Percentiles rank a stretch among this genome's conserved stretches.
phyloP scores from a whole-genome alignment of 2,113 vertebrate genomes.

The Elachura formosa region DNA sequence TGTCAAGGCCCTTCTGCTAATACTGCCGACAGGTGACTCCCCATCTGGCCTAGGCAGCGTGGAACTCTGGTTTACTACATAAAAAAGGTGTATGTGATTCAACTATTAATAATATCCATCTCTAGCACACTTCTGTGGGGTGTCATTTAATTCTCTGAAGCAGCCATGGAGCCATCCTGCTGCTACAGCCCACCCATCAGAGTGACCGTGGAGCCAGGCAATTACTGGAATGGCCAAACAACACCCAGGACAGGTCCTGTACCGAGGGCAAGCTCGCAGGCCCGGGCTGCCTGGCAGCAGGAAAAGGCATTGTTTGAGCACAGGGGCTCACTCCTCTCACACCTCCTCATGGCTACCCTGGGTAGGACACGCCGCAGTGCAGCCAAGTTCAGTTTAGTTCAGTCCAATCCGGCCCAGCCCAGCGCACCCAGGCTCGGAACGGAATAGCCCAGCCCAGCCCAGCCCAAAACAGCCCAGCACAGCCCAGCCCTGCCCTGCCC shows the following conservation, averaged over 20 bases:
- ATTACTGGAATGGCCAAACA: background rate
- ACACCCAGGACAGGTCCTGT: background rate
- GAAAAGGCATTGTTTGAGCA: accelerated
- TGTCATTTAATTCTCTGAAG: background rate
- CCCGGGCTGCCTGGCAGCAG: accelerated
- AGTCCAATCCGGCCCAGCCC: too few species aligned
- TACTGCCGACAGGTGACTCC: background rate
- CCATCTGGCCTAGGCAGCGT: background rate
- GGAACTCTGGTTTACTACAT: background rate
- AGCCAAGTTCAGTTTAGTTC: too few species aligned
- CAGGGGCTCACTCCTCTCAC: accelerated
- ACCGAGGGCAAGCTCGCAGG: background rate
- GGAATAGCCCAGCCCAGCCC: too few species aligned
- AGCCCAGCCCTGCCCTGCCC: too few species aligned
- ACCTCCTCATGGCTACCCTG: too few species aligned
- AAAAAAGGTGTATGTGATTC: background rate
- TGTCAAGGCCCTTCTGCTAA: background rate
- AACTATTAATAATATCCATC: background rate
- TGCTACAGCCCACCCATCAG: background rate
- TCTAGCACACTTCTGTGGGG: background rate
- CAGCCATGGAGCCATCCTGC: background rate
- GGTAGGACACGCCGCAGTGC: too few species aligned
- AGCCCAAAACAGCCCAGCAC: too few species aligned
- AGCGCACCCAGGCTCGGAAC: too few species aligned
- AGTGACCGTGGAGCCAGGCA: background rate